These are phyloP conservation scores for Lampris incognitus DNA, from an alignment of 2,113 vertebrate genomes.

Conservation along the genomic window DNA sequence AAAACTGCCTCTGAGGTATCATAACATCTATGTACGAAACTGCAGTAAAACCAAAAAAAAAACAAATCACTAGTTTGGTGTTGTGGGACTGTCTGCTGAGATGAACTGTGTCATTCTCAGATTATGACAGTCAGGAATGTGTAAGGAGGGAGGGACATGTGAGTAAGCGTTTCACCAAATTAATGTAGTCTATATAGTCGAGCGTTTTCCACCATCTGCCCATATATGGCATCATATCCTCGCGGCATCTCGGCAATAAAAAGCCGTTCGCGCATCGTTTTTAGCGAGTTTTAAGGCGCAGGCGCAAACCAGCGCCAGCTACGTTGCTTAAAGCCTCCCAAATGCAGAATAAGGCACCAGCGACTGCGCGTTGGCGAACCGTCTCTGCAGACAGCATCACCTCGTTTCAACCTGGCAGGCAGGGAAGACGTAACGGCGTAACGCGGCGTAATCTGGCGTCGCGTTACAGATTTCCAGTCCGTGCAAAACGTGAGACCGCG, in stretches of 20 bases:
- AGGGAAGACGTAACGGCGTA: too few species aligned
- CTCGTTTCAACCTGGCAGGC: too few species aligned
- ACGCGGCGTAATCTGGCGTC: not conserved
- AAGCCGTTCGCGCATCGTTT: not conserved
- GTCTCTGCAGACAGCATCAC: too few species aligned
- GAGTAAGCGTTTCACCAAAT: not conserved
- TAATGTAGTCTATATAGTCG: not conserved
- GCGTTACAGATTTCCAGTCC: constrained; percentile 30
- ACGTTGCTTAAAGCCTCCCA: not conserved
- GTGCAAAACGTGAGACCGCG: not conserved
- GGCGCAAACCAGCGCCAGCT: not conserved
- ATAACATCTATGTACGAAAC: not conserved
- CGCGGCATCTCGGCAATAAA: not conserved
- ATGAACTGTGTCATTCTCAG: not conserved
- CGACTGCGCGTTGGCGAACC: too few species aligned
- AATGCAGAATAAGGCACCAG: too few species aligned
- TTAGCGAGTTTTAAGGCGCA: not conserved
- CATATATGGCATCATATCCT: constrained; percentile 48
- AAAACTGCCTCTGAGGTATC: not conserved
- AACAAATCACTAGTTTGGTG: too few species aligned
- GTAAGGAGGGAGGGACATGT: not conserved
- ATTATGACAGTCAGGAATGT: too few species aligned
- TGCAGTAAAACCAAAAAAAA: not conserved
- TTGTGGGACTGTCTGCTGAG: not conserved
- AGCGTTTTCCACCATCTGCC: constrained; percentile 15